Base-by-base conservation (phyloP, 2,113 vertebrate species). In the Mobula birostris region DNA sequence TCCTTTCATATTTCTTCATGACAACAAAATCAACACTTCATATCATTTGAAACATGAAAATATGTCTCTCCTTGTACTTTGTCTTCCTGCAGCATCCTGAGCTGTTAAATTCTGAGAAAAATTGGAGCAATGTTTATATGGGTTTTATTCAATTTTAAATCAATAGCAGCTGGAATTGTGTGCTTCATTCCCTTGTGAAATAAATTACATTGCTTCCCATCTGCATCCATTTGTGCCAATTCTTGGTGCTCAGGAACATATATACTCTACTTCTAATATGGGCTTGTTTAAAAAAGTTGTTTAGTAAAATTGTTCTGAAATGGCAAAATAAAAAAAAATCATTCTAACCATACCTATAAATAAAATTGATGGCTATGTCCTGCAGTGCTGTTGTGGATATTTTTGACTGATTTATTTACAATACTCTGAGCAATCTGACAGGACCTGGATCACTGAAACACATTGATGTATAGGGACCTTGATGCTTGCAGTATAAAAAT, bases 361-460 rank as follows among this genome's bases (percentile, higher is more conserved):
- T 93, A 93, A 93, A 93, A 36, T 74, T 93, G 68, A 74, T 56
- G 21, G 29, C 70, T 76, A 40, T 76, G 48, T 72, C 40, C 68
- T 93, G 24, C 91, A 24, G 24, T 74, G 91, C 70, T 93, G 68
- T 21, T 93, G 91, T 76, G 48, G 36, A 93, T 93, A 72, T 74
- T 56, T 93, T 93, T 93, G 91, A 93, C 36, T 93, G 91, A 93
- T 93, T 93, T 93, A 93, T 93, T 74, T 56, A 72, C 40, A 90
- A 93, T 76, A 93, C 68, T 70, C 72, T 93, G 68, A 93, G 36
- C 91, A 74, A 24, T 24, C 68, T 72, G 91, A 93, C 91, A 76
- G 74, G 91, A 56, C 70, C 70, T 40, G 70, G 91, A 93, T 93
- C 70, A 27, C 36, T 93, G 91, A 93, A 29, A 48, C 68, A 93